Evolutionary conservation across 2,797 vertebrate genomes (phyloP), one percentile per base, ranked within the genome.

Genomic region (Cyprinella venusta): DNA sequence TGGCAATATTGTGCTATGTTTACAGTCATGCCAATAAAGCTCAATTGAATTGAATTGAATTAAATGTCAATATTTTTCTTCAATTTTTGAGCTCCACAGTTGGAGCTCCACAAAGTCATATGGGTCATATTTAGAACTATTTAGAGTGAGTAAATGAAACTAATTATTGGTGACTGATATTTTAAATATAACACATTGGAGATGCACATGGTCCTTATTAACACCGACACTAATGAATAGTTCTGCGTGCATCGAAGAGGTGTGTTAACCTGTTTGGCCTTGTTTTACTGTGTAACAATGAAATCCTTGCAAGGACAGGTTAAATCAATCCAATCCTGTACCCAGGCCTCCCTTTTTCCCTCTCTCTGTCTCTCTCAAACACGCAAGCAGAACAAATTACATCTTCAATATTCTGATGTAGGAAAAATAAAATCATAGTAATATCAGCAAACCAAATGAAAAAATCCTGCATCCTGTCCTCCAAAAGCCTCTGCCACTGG

Each of bases 381-480:
- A 65, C 59, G 52, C 76, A 79, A 64, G 72, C 84, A 82, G 80
- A 86, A 86, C 84, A 87, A 89, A 89, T 87, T 80, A 76, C 87
- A 82, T 82, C 79, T 87, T 74, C 69, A 77, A 82, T 84, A 84
- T 85, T 80, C 72, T 83, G 80, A 84, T 85, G 86, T 68, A 76
- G 81, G 82, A 81, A 88, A 90, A 90, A 85, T 76, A 88, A 90
- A 90, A 91, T 90, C 86, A 90, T 90, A 90, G 88, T 89, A 89
- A 89, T 89, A 91, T 89, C 86, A 78, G 89, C 67, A 72, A 90
- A 90, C 70, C 81, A 90, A 91, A 92, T 88, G 89, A 90, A 91
- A 90, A 91, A 90, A 87, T 87, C 84, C 85, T 82, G 80, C 48
- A 76, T 81, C 59, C 68, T 54, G 87, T 89, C 86, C 90, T 89